A percentile compares a stretch with the other conserved stretches of the same genome.
Conservation (phyloP, 2,113 vertebrate species). For the Zosterops japonicus region DNA sequence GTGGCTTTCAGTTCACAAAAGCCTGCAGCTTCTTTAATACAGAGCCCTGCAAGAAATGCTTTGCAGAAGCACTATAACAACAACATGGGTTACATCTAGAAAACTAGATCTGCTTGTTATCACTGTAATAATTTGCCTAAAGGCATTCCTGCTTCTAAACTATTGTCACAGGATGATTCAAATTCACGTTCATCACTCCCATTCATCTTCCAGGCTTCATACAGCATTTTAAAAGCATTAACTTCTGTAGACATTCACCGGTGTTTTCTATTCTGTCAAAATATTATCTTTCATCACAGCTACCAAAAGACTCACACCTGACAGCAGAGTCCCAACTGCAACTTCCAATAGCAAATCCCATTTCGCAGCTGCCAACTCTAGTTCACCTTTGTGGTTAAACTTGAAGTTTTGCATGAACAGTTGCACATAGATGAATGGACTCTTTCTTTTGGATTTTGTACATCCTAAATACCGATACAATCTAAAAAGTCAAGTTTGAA, state of each 20-base stretch:
- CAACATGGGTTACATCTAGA: neutral
- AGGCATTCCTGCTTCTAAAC: neutral
- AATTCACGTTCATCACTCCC: neutral
- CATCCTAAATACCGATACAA: neutral
- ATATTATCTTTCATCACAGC: neutral
- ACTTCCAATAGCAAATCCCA: neutral
- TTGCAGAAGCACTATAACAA: neutral
- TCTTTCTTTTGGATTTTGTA: neutral
- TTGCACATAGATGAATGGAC: neutral
- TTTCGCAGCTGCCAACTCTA: neutral
- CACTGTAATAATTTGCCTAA: neutral
- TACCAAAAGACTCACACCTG: neutral
- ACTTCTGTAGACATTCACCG: neutral
- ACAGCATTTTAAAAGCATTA: neutral
- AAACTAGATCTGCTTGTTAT: neutral
- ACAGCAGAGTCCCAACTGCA: neutral
- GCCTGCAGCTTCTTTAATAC: neutral
- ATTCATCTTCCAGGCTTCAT: neutral
- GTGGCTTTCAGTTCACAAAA: neutral
- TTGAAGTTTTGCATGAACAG: neutral
- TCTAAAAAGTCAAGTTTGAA: constrained; percentile 1
- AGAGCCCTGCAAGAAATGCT: neutral
- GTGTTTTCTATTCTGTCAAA: neutral
- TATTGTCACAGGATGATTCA: neutral
- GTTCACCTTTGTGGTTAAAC: neutral